Base-by-base conservation (phyloP, 2,113 vertebrate species). In the Poicephalus meyeri region DNA sequence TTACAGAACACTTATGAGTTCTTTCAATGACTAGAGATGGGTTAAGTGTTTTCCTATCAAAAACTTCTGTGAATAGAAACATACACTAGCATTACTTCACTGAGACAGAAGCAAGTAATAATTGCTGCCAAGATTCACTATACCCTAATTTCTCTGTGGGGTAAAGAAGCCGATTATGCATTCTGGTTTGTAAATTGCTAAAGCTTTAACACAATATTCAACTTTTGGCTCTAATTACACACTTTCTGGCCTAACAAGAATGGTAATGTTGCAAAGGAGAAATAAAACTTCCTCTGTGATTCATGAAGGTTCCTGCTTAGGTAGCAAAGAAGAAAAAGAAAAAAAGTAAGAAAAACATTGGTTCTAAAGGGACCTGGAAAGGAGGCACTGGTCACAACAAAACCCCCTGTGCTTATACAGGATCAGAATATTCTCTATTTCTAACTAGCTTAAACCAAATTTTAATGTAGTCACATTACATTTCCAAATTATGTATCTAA, bases 21-120 rank as follows among this genome's bases (percentile, higher is more conserved):
- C 37, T 79, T 81, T 63, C 63, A 81, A 31, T 50, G n/a, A 69
- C 33, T 42, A 79, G 42, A 65, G 47, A 68, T 41, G 29, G 39
- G 8, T 74, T 56, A 88, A 88, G 19, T 69, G 46, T 46, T 93
- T 87, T 66, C 41, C 52, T 58, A 66, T 12, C 39, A 66, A 88
- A 91, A 84, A 66, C 8, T 72, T 80, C 31, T 77, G n/a, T 85
- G 19, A 89, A 39, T 13, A 93, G 55, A 78, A 90, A 47, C 28
- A 83, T 21, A 49, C 16, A 49, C 66, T 71, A 89, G 11, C 39
- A 60, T 64, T 68, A 84, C 29, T 55, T 87, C 50, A 61, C 65
- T 42, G 16, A 87, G 47, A 65, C 31, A 91, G 35, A 79, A 33
- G 41, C 12, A 88, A 73, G 65, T 83, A 80, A 41, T 13, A 77